These are phyloP conservation scores for Neoascia interrupta DNA, from an alignment of 2,888 invertebrate genomes.

Conservation along the genomic window DNA sequence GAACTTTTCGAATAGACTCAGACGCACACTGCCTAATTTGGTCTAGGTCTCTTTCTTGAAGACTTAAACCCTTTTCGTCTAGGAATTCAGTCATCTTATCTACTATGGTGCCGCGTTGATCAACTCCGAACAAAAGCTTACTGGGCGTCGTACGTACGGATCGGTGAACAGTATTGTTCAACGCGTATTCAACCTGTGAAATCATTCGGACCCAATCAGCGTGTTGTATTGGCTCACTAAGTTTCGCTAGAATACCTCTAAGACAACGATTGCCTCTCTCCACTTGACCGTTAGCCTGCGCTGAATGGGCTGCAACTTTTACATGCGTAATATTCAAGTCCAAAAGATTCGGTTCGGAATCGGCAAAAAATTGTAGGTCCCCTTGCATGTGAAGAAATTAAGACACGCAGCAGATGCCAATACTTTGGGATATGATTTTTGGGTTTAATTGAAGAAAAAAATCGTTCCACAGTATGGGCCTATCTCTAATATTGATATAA, in stretches of 20 bases:
- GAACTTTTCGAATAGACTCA: neutral
- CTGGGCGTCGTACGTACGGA: neutral
- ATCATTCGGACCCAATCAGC: neutral
- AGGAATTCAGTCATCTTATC: neutral
- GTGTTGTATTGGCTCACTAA: neutral
- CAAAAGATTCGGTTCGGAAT: too few species aligned
- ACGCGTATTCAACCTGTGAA: constrained; percentile 21
- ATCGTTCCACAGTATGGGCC: too few species aligned
- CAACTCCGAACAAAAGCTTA: neutral
- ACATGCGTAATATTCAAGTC: constrained; percentile 70
- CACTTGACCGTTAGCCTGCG: constrained; percentile 73
- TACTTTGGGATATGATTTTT: too few species aligned
- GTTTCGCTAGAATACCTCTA: neutral
- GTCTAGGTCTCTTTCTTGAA: neutral
- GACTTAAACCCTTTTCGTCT: neutral
- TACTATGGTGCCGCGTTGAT: neutral
- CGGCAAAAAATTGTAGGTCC: too few species aligned
- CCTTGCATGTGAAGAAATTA: too few species aligned
- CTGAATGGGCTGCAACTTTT: constrained; percentile 69
- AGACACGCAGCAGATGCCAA: too few species aligned
- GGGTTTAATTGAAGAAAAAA: too few species aligned
- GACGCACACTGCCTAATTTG: neutral
- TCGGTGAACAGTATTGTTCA: constrained; percentile 16
- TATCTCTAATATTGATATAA: too few species aligned
- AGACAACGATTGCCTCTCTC: constrained; percentile 33